Conservation (phyloP, 2,888 invertebrate genomes). For the Trichogramma evanescens region DNA sequence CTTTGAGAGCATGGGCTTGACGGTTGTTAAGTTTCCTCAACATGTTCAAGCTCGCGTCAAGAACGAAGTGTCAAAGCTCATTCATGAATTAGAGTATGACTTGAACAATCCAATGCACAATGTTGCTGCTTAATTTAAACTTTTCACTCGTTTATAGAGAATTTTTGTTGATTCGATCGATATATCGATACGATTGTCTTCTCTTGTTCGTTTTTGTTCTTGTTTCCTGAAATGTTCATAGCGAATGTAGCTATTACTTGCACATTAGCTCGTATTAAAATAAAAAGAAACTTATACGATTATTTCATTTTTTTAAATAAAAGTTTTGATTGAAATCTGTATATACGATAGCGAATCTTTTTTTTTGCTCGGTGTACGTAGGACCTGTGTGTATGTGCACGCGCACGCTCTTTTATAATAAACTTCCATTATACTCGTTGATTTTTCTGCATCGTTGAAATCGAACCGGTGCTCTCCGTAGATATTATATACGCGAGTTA, state of each 20-base stretch:
- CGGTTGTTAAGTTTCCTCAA: constrained; percentile 32
- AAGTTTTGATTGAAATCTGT: constrained; percentile 5
- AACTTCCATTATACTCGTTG: no score
- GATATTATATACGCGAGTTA: no score
- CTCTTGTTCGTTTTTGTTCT: neutral
- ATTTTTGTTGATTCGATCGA: neutral
- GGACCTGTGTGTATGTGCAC: no score
- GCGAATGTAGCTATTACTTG: no score
- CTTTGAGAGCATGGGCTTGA: constrained; percentile 35
- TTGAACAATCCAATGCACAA: neutral
- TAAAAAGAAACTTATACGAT: no score
- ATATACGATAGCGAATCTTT: no score
- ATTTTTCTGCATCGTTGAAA: no score
- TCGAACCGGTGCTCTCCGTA: no score
- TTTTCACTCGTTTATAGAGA: neutral
- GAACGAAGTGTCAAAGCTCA: constrained; percentile 28
- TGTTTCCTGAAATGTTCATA: no score
- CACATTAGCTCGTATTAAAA: no score
- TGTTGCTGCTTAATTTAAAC: neutral
- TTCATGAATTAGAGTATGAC: constrained; percentile 29
- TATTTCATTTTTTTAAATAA: constrained; percentile 2
- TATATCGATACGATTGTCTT: neutral
- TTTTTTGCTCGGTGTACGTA: no score
- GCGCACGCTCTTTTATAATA: no score
- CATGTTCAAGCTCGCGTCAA: constrained; percentile 32